Evolutionary conservation across 2,797 vertebrate species (phyloP).

Genomic region (Hippoglossus hippoglossus): DNA sequence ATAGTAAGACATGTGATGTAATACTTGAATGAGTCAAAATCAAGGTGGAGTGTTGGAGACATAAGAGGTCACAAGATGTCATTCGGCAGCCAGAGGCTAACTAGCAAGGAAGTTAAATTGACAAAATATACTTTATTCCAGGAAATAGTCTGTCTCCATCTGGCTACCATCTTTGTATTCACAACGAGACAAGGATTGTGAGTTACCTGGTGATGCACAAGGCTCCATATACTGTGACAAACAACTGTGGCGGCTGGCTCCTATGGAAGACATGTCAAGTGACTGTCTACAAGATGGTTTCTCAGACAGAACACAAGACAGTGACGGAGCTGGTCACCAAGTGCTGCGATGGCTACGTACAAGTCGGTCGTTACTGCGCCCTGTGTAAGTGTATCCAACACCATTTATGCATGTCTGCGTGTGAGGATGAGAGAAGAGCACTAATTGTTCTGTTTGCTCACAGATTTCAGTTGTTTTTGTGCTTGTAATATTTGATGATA

Average conservation of each 20-base stretch:
- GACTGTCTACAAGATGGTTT: conserved; percentile 75
- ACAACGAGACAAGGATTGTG: conserved; percentile 74
- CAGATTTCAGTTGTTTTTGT: conserved; percentile 5
- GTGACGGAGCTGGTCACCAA: conserved; percentile 76
- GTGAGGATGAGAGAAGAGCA: background rate
- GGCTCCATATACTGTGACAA: conserved; percentile 72
- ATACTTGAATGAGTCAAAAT: background rate
- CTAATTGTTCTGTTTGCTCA: background rate
- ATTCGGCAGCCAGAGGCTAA: background rate
- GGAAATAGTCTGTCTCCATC: conserved; percentile 84
- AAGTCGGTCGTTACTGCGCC: conserved; percentile 89
- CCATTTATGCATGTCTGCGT: background rate
- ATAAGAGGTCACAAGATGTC: background rate
- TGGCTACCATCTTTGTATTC: conserved; percentile 88
- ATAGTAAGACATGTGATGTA: background rate
- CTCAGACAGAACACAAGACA: conserved; percentile 66
- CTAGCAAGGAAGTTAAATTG: background rate
- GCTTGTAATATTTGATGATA: conserved; percentile 20
- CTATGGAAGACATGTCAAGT: conserved; percentile 85
- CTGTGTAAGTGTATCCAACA: conserved; percentile 82
- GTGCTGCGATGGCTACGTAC: conserved; percentile 91
- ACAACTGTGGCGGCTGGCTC: conserved; percentile 88
- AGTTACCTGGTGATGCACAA: conserved; percentile 77
- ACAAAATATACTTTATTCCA: conserved; percentile 60
- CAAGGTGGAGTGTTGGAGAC: background rate